These are phyloP conservation scores for Callionymus lyra DNA, from an alignment of 2,113 vertebrate genomes.

Conservation along the genomic window DNA sequence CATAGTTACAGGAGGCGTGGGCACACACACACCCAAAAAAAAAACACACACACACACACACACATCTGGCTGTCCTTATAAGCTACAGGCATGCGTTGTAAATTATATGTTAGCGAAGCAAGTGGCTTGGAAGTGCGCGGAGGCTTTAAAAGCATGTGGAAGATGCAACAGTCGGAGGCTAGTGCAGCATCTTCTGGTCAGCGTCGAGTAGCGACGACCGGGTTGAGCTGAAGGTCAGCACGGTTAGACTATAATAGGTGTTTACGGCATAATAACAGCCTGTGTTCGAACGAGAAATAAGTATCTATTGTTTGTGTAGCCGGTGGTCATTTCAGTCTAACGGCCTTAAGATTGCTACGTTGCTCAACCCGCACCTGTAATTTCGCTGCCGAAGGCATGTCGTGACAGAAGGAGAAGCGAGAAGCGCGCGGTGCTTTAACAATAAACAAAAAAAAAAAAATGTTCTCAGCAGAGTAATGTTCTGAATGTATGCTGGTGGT, in stretches of 20 bases:
- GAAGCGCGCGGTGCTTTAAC: too few species aligned
- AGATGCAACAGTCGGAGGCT: slow-evolving; percentile 22
- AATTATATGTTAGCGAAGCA: slow-evolving; percentile 59
- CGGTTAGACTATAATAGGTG: slow-evolving; percentile 22
- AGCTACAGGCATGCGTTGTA: slow-evolving; percentile 58
- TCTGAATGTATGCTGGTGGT: too few species aligned
- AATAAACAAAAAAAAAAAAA: too few species aligned
- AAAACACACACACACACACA: slow-evolving; percentile 26
- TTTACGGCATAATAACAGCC: slow-evolving; percentile 25
- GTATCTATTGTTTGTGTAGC: slow-evolving; percentile 40
- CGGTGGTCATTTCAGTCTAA: slow-evolving; percentile 31
- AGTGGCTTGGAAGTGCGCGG: slow-evolving; percentile 43
- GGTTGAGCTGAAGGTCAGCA: slow-evolving; percentile 14
- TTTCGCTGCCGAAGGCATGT: slow-evolving; percentile 34
- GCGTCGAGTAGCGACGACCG: too few species aligned
- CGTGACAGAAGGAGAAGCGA: too few species aligned
- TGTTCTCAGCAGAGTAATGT: too few species aligned
- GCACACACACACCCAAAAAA: slow-evolving; percentile 32
- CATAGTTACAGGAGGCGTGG: slow-evolving; percentile 51
- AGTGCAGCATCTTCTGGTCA: too few species aligned
- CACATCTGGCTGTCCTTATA: slow-evolving; percentile 65
- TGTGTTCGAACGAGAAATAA: slow-evolving; percentile 29
- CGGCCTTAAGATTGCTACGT: slow-evolving; percentile 35
- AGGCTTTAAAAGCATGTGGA: slow-evolving; percentile 37
- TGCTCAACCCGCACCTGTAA: slow-evolving; percentile 32